These are phyloP conservation scores for Conus canariensis DNA, from an alignment of 2,888 invertebrate species.

Conservation along the genomic window DNA sequence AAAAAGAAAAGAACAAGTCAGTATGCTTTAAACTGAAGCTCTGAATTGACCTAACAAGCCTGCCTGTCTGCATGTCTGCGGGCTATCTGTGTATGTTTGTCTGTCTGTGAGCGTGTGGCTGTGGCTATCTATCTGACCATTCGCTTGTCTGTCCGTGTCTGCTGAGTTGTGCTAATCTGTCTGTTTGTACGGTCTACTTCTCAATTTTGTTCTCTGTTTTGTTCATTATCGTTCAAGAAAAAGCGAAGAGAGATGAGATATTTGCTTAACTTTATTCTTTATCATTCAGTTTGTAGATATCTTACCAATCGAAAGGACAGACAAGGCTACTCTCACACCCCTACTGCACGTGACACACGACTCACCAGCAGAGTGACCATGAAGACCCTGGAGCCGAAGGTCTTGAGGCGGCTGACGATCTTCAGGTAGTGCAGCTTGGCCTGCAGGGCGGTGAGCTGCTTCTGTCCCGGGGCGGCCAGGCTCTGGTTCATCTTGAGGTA, in stretches of 20 bases:
- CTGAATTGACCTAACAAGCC: too few species aligned
- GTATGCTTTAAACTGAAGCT: too few species aligned
- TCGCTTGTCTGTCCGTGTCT: background rate
- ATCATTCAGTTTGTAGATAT: too few species aligned
- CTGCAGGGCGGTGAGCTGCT: conserved; percentile 87
- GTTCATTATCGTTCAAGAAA: too few species aligned
- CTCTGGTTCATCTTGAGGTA: conserved; percentile 85
- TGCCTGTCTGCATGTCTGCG: background rate
- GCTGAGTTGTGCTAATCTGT: background rate
- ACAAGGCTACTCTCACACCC: too few species aligned
- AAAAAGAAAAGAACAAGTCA: too few species aligned
- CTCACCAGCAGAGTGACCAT: conserved; percentile 86
- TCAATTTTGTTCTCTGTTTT: too few species aligned
- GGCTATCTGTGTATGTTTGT: background rate
- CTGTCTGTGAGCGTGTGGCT: background rate
- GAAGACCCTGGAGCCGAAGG: conserved; percentile 95
- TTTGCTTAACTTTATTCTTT: too few species aligned
- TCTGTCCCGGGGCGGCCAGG: conserved; percentile 88
- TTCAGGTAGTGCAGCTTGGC: conserved; percentile 95
- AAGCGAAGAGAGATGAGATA: too few species aligned
- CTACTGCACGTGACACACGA: background rate
- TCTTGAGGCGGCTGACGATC: conserved; percentile 92
- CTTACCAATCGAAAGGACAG: too few species aligned
- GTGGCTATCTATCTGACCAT: background rate
- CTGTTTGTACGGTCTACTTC: too few species aligned